Evolutionary conservation across 1,140 invertebrate genomes (phyloP), one percentile per base, ranked within the genome.

Genomic region (Drosophila pachea): DNA sequence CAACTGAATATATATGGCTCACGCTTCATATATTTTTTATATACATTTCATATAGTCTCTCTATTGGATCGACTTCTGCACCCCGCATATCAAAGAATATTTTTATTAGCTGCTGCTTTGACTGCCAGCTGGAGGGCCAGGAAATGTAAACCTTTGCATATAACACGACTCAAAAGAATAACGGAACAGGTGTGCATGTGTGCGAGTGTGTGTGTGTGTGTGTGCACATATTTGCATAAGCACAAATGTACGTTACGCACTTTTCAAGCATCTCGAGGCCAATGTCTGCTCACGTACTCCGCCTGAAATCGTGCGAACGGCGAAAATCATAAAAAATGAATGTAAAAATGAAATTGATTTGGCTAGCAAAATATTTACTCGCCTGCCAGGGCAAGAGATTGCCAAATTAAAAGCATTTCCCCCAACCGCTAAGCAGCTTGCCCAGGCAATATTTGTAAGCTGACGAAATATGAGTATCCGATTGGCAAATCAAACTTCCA

Each of bases 351-450:
- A 47, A 66, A 36, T 14, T 48, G 55, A 70, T 58, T 61, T 52
- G 48, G 55, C 48, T 67, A 29, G 9, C 14, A 60, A 67, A 67
- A 67, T 67, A 52, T 67, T 67, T 52, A 36, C 64, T 32, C 16
- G 4, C 8, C 52, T 12, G 33, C 4, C 50, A 36, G n/a, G 14
- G 35, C 38, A 54, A 33, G 7, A 16, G 45, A 42, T 58, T 65
- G 47, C 42, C 29, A 42, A 56, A 63, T 56, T 22, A 22, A 43
- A 56, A 45, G 16, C 6, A 16, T 11, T 35, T 32, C 36, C 35
- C n/a, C 42, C 31, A 16, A 40, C 4, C 5, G 9, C n/a, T 0
- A 12, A 12, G 8, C 35, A 2, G 22, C 2, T 11, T 52, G 35
- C n/a, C 8, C 7, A 16, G 4, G 4, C 9, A 42, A 45, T 45